Percentiles rank a stretch among this genome's conserved stretches.
Conservation (phyloP, 2,888 invertebrate species). For the Ophion costatus region DNA sequence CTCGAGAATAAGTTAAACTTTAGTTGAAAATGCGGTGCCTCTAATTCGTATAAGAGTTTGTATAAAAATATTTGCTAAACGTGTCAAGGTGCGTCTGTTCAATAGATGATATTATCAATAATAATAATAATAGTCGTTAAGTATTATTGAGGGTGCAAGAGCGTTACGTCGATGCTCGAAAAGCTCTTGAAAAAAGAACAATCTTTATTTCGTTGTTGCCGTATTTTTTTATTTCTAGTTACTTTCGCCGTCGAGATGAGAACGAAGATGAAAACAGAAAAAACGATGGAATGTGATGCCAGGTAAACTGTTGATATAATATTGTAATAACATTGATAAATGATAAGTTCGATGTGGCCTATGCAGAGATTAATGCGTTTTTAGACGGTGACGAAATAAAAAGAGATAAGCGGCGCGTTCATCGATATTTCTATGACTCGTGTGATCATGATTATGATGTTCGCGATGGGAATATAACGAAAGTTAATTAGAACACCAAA, state of each 20-base stretch:
- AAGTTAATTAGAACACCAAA: conserved; percentile 59
- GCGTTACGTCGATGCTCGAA: conserved; percentile 17
- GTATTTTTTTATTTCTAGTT: conserved; percentile 18
- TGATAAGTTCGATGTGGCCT: conserved; percentile 67
- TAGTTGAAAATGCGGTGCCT: conserved; percentile 68
- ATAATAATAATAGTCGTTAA: conserved; percentile 28
- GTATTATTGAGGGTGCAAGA: conserved; percentile 34
- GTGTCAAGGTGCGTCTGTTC: conserved; percentile 57
- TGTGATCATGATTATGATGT: conserved; percentile 18
- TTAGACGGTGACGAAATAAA: conserved; percentile 38
- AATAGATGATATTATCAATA: conserved; percentile 6
- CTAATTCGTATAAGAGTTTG: conserved; percentile 65
- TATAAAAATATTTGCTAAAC: conserved; percentile 65
- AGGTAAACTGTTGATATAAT: conserved; percentile 55
- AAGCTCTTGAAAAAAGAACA: conserved; percentile 35
- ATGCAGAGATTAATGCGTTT: conserved; percentile 63
- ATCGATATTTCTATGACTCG: conserved; percentile 27
- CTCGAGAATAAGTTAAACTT: conserved; percentile 61
- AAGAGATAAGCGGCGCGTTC: background rate
- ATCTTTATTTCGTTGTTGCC: conserved; percentile 24
- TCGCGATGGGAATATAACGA: conserved; percentile 47
- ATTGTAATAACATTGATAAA: conserved; percentile 45
- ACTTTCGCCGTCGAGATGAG: conserved; percentile 38
- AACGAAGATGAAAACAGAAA: conserved; percentile 24
- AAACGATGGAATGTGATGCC: conserved; percentile 50